Evolutionary conservation across 2,797 vertebrate genomes (phyloP).

Genomic region (Sphenopsis melanotis): DNA sequence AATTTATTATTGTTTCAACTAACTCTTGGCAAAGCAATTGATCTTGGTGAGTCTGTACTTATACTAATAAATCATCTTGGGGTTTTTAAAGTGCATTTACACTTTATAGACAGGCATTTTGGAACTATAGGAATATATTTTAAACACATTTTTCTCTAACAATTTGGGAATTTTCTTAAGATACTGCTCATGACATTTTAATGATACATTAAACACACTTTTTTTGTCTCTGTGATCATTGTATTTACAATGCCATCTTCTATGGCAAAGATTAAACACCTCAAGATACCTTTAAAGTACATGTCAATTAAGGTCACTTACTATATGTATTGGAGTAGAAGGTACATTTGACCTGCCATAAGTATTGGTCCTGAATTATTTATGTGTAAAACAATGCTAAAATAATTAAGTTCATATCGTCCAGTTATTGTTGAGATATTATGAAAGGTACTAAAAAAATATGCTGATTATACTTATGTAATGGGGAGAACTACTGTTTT

Average conservation of each 20-base stretch:
- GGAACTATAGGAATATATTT: not conserved
- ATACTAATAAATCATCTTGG: not conserved
- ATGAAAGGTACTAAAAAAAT: not conserved
- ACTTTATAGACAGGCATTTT: not conserved
- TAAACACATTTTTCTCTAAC: not conserved
- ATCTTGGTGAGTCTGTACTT: not conserved
- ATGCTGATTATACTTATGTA: not conserved
- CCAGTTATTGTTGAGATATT: not conserved
- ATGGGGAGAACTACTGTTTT: fast-evolving
- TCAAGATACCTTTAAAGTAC: not conserved
- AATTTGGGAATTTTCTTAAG: not conserved
- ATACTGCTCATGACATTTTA: not conserved
- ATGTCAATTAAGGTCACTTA: not conserved
- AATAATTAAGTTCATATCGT: not conserved
- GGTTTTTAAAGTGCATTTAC: not conserved
- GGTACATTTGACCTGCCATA: not conserved
- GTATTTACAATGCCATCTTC: not conserved
- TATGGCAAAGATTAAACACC: not conserved
- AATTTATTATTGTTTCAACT: not conserved
- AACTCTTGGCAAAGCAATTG: not conserved
- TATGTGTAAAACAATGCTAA: not conserved
- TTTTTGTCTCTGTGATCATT: not conserved
- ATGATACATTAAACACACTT: not conserved
- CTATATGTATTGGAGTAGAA: not conserved
- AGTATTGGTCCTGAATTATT: not conserved